Conservation (phyloP, 1,140 invertebrate genomes). For the Conus ventricosus region DNA sequence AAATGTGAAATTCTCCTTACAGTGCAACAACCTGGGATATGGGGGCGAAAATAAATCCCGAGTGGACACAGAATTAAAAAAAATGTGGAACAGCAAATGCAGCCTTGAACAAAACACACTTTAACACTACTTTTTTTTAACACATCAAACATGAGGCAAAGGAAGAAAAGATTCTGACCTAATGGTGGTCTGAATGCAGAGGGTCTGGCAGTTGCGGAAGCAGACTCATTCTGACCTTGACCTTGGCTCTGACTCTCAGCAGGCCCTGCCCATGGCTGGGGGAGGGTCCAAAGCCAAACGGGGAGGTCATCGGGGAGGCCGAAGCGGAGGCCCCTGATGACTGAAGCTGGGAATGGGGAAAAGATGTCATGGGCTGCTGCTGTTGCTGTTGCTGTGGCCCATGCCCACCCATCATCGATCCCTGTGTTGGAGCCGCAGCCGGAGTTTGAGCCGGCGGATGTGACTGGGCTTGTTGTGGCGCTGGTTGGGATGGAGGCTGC, state of each 20-base stretch:
- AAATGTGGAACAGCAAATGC: no score
- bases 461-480: background rate
- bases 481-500: slow-evolving; percentile 27
- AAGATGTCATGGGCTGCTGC: slow-evolving; percentile 24
- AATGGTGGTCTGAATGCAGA: slow-evolving; percentile 29
- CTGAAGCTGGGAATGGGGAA: background rate
- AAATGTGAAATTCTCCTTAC: no score
- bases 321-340: background rate
- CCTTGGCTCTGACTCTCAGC: slow-evolving; percentile 13
- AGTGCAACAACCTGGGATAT: no score
- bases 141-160: no score
- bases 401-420: background rate
- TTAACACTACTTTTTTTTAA: no score
- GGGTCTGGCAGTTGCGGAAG: background rate
- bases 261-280: background rate
- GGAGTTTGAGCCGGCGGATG: background rate
- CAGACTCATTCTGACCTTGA: background rate
- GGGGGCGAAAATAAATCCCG: no score
- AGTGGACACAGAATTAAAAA: no score
- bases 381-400: slow-evolving; percentile 21
- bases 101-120: no score
- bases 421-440: background rate
- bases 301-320: background rate
- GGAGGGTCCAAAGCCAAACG: background rate
- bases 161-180: background rate